phyloP scores from a whole-genome alignment of 2,888 invertebrate genomes.

The Eubasilissa splendida region DNA sequence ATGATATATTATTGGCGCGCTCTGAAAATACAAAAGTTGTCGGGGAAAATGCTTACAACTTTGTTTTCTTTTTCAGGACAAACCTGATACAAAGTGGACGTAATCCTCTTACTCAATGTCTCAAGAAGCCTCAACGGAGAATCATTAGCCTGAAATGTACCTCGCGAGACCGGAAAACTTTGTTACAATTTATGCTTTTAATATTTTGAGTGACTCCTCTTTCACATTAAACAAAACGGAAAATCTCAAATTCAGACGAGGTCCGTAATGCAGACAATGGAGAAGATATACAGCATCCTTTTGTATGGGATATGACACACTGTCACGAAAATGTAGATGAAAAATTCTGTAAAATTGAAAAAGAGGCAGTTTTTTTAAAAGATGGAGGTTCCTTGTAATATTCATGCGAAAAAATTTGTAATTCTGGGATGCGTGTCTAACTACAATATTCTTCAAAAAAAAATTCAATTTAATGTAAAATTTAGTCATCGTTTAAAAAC shows the following conservation, averaged over 20 bases:
- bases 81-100: slow-evolving; percentile 24
- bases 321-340: slow-evolving; percentile 33
- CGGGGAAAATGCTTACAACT: too few species aligned
- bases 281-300: background rate
- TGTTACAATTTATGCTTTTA: slow-evolving; percentile 31
- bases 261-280: slow-evolving; percentile 28
- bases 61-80: too few species aligned
- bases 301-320: slow-evolving; percentile 30
- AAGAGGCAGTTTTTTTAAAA: background rate
- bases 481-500: too few species aligned
- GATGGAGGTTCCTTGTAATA: background rate
- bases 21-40: too few species aligned
- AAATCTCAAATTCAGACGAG: slow-evolving; percentile 17
- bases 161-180: slow-evolving; percentile 9
- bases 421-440: too few species aligned
- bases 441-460: too few species aligned
- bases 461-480: too few species aligned
- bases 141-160: slow-evolving; percentile 29
- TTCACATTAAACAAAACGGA: slow-evolving; percentile 40
- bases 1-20: too few species aligned
- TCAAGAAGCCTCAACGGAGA: slow-evolving; percentile 19
- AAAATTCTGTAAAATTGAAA: slow-evolving; percentile 15
- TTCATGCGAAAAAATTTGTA: too few species aligned
- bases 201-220: slow-evolving; percentile 28
- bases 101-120: slow-evolving; percentile 19